Conservation (phyloP, 2,888 invertebrate species). For the Phaonia tiefii region DNA sequence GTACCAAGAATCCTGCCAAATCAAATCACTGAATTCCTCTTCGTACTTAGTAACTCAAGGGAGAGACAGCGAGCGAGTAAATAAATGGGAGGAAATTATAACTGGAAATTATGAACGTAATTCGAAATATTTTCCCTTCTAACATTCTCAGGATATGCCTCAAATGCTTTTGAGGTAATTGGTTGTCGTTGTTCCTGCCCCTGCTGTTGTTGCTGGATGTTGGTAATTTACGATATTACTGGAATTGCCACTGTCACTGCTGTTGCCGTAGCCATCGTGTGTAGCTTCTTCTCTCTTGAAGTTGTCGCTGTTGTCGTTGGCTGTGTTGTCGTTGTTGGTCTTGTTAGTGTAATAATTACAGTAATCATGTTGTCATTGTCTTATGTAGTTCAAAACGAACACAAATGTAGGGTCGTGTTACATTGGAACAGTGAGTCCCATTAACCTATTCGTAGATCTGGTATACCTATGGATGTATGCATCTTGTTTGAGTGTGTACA, state of each 20-base stretch:
- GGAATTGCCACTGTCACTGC: not conserved
- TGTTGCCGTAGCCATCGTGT: no score
- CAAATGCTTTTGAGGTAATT: constrained; percentile 22
- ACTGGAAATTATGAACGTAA: constrained; percentile 78
- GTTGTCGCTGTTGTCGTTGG: not conserved
- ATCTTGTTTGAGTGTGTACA: no score
- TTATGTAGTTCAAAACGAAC: constrained; percentile 36
- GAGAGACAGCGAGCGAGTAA: constrained; percentile 20
- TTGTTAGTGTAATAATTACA: constrained; percentile 50
- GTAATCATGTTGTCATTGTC: constrained; percentile 62
- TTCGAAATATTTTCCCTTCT: constrained; percentile 70
- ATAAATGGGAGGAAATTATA: constrained; percentile 74
- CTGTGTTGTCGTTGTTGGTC: constrained; percentile 43
- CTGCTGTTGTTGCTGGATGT: constrained; percentile 20
- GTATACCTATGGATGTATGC: no score
- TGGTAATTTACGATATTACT: constrained; percentile 5
- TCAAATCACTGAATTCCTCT: constrained; percentile 14
- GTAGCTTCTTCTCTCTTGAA: no score
- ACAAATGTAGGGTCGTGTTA: constrained; percentile 1
- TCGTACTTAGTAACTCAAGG: not conserved
- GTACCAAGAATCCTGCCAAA: not conserved
- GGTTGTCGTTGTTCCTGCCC: constrained; percentile 24
- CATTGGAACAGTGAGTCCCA: not conserved
- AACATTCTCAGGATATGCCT: constrained; percentile 43
- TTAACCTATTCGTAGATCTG: constrained; percentile 1